Evolutionary conservation across 2,888 invertebrate species (phyloP).

Genomic region (Drosophila subsilvestris): DNA sequence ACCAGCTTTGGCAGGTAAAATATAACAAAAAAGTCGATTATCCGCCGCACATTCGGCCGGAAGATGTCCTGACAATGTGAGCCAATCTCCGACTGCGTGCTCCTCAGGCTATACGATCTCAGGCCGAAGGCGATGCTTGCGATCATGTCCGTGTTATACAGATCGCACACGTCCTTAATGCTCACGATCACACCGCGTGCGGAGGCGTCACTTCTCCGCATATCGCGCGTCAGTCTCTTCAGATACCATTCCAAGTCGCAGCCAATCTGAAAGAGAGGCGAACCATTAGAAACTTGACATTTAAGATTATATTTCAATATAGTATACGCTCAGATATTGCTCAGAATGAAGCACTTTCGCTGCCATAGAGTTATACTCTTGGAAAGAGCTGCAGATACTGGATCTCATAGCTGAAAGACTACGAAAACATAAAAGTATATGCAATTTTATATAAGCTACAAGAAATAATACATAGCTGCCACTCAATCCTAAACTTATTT

Average conservation of each 20-base stretch:
- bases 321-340: too few species aligned
- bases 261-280: conserved; percentile 70
- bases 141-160: conserved; percentile 84
- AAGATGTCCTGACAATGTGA: conserved; percentile 83
- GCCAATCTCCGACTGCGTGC: conserved; percentile 84
- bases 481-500: background rate
- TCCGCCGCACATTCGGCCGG: conserved; percentile 72
- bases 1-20: conserved; percentile 84
- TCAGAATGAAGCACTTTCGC: too few species aligned
- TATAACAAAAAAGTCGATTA: conserved; percentile 82
- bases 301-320: background rate
- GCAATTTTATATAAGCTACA: background rate
- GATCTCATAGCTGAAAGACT: background rate
- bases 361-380: background rate
- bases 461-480: background rate
- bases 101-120: conserved; percentile 83
- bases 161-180: conserved; percentile 82
- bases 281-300: background rate
- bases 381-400: too few species aligned
- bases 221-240: conserved; percentile 69
- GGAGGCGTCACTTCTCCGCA: conserved; percentile 61
- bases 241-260: conserved; percentile 81
- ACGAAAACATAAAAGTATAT: background rate
- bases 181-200: conserved; percentile 67
- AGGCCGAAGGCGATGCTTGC: conserved; percentile 85